A percentile compares a stretch with the other conserved stretches of the same genome.
Conservation (phyloP, 1,140 invertebrate species). For the Cyclargus thomasi region DNA sequence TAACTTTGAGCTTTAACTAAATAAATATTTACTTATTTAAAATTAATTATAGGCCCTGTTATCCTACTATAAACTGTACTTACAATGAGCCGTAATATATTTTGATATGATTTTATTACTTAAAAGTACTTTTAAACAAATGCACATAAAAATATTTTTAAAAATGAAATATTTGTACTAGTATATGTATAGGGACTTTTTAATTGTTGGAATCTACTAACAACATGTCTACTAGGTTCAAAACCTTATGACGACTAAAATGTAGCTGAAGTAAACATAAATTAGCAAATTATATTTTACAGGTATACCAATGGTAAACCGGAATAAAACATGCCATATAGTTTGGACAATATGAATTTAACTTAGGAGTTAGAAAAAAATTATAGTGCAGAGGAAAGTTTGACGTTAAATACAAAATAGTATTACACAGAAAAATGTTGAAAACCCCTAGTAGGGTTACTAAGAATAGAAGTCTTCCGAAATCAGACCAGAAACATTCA, state of each 20-base stretch:
- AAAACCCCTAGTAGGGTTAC: background rate
- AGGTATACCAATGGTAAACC: too few species aligned
- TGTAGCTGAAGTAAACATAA: background rate
- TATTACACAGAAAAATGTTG: too few species aligned
- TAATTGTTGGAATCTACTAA: background rate
- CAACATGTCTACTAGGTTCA: background rate
- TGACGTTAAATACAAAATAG: too few species aligned
- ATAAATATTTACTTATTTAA: conserved; percentile 29
- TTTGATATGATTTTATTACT: conserved; percentile 26
- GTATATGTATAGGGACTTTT: background rate
- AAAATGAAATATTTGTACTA: conserved; percentile 9
- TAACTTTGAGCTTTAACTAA: conserved; percentile 68
- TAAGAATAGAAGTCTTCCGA: background rate
- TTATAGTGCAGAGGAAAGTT: too few species aligned
- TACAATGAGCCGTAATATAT: conserved; percentile 19
- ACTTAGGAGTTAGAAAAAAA: too few species aligned
- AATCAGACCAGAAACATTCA: conserved; percentile 2
- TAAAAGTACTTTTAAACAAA: conserved; percentile 22
- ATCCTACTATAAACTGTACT: conserved; percentile 17
- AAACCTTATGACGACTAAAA: background rate
- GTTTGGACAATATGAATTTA: too few species aligned
- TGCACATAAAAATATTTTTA: conserved; percentile 25
- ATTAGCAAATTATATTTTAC: background rate
- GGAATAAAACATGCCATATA: too few species aligned
- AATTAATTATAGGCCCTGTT: conserved; percentile 11